phyloP scores from a whole-genome alignment of 2,888 invertebrate genomes.

The Drosophila cognata region DNA sequence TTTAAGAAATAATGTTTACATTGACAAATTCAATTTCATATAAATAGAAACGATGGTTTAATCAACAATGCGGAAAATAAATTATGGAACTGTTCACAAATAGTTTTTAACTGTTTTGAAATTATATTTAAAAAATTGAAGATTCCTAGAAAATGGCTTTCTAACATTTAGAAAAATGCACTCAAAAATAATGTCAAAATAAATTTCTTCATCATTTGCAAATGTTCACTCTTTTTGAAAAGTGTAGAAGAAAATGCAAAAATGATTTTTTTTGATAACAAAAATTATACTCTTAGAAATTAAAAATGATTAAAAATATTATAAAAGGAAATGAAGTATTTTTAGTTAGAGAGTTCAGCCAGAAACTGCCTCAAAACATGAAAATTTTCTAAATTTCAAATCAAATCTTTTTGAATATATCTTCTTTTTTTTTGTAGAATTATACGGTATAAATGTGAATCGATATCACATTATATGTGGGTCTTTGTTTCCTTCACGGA shows the following conservation, averaged over 20 bases:
- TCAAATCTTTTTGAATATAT: neutral
- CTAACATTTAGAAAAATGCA: neutral
- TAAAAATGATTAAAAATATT: neutral
- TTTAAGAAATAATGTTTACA: neutral
- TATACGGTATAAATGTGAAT: neutral
- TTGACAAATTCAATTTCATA: neutral
- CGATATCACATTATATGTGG: neutral
- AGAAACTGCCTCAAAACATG: neutral
- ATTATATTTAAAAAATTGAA: neutral
- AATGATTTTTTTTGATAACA: neutral
- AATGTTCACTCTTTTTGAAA: neutral
- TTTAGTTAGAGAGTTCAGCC: neutral
- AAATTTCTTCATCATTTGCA: neutral
- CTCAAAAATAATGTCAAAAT: neutral
- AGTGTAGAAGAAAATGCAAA: neutral
- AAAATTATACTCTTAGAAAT: neutral
- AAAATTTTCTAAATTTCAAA: neutral
- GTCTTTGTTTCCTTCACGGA: constrained; percentile 21
- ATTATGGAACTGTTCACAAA: neutral
- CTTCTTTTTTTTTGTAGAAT: neutral
- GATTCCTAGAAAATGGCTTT: neutral
- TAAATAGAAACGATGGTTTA: neutral
- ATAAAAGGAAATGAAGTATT: neutral
- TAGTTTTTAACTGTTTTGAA: neutral
- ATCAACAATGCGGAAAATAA: neutral